phyloP scores from a whole-genome alignment of 2,888 invertebrate genomes.

The Desoria tigrina region DNA sequence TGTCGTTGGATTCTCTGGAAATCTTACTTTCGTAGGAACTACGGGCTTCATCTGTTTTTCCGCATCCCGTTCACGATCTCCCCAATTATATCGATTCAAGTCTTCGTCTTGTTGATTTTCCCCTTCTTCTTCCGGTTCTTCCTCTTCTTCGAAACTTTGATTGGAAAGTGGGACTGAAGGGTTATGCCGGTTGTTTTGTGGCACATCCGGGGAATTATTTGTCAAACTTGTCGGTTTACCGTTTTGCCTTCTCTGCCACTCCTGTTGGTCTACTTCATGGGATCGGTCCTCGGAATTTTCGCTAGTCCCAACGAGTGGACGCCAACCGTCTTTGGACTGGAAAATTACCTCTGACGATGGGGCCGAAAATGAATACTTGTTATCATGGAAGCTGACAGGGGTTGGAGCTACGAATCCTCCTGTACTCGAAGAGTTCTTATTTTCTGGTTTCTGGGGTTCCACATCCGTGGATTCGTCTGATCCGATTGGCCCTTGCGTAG shows the following conservation, averaged over 20 bases:
- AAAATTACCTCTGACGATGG: slow-evolving; percentile 27
- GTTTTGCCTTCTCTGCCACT: neutral
- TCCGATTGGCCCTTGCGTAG: slow-evolving; percentile 1
- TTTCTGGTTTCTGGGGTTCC: slow-evolving; percentile 11
- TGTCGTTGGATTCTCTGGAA: slow-evolving; percentile 35
- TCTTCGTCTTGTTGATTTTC: neutral
- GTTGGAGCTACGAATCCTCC: slow-evolving; percentile 44
- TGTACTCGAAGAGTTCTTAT: slow-evolving; percentile 14
- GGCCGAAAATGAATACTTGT: slow-evolving; percentile 43
- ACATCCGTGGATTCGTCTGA: slow-evolving; percentile 5
- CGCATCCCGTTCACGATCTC: neutral
- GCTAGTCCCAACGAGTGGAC: slow-evolving; percentile 44
- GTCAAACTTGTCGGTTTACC: too few relatives aligned
- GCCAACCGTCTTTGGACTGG: slow-evolving; percentile 49
- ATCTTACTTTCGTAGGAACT: slow-evolving; percentile 38
- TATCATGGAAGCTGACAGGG: slow-evolving; percentile 49
- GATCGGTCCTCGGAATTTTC: neutral
- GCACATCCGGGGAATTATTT: too few relatives aligned
- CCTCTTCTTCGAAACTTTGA: slow-evolving; percentile 7
- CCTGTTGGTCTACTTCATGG: too few relatives aligned
- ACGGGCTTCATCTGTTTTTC: slow-evolving; percentile 18
- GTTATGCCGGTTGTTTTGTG: neutral
- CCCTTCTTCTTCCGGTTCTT: neutral
- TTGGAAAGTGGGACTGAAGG: slow-evolving; percentile 6
- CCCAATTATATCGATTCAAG: neutral